Base-by-base conservation (phyloP, 2,113 vertebrate genomes). In the Sylvietta virens region DNA sequence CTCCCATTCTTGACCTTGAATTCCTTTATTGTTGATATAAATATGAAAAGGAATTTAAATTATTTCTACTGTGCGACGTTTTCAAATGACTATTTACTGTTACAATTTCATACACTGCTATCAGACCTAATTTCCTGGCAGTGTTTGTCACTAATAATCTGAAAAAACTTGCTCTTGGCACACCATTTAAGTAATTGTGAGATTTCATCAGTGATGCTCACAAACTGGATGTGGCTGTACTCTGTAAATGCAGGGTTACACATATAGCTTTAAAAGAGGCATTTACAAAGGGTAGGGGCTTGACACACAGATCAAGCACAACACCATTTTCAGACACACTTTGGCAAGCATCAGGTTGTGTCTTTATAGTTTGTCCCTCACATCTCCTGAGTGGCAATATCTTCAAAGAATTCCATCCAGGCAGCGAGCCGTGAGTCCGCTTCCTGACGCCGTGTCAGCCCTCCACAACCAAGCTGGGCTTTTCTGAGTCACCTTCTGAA, bases 391-490 rank as follows among this genome's bases (percentile, higher is more conserved):
- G 56, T 39, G 71, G 71, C 45, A 79, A 7, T 50, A 86, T 51
- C 93, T 94, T 91, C 92, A 97, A 89, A 91, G 92, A 81, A 95
- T 96, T 92, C 95, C 91, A 67, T 11, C 44, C 44, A 40, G 69
- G 65, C 73, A 94, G 86, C 0, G 3, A 95, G 89, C 81, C 3
- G 0, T 87, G 86, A 85, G 81, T 69, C 66, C 23, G 4, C 64
- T 91, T 94, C 86, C 91, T 50, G 77, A 81, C 0, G 0, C n/a
- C 0, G 0, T 51, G 47, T 66, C 77, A 86, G 72, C n/a, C 39
- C 2, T 2, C 48, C 5, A 10, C 7, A 81, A 53, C 61, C 35
- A 35, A 48, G 45, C 62, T 69, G 48, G 37, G 65, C 65, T 94
- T 79, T 76, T 61, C 69, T 47, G 15, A 76, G 22, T n/a, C 69